phyloP scores from a whole-genome alignment of 2,888 invertebrate species.

The Cantharis rufa region DNA sequence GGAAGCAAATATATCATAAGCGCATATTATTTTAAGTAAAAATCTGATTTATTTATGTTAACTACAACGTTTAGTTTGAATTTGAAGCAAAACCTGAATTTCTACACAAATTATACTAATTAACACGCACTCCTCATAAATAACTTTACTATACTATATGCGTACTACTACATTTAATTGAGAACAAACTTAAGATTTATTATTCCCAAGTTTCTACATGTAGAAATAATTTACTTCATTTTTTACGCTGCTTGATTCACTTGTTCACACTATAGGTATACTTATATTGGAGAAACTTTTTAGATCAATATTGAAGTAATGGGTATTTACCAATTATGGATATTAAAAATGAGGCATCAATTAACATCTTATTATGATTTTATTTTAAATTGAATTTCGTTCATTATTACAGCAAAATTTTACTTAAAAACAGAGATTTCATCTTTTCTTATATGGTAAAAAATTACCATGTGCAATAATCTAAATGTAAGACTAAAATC shows the following conservation, averaged over 20 bases:
- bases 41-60: not conserved
- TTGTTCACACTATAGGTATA: not conserved
- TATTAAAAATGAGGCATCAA: too few relatives aligned
- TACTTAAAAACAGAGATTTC: too few relatives aligned
- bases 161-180: not conserved
- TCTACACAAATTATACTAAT: slow-evolving; percentile 1
- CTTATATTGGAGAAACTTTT: not conserved
- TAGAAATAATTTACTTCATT: not conserved
- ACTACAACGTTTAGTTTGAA: not conserved
- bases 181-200: not conserved
- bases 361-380: too few relatives aligned
- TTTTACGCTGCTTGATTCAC: not conserved
- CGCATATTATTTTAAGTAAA: not conserved
- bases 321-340: too few relatives aligned
- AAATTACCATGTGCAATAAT: too few relatives aligned
- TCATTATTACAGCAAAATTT: too few relatives aligned
- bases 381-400: too few relatives aligned
- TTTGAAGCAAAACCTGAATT: slow-evolving; percentile 1
- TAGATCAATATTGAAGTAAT: not conserved
- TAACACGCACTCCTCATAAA: slow-evolving; percentile 1
- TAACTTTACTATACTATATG: not conserved
- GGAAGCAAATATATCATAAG: not conserved
- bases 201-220: not conserved
- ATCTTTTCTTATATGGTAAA: too few relatives aligned
- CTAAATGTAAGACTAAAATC: too few relatives aligned